Percentiles rank a stretch among this genome's conserved stretches.
Evolutionary conservation across 2,113 vertebrate species (phyloP).

Genomic region (Ceyx melanurus): DNA sequence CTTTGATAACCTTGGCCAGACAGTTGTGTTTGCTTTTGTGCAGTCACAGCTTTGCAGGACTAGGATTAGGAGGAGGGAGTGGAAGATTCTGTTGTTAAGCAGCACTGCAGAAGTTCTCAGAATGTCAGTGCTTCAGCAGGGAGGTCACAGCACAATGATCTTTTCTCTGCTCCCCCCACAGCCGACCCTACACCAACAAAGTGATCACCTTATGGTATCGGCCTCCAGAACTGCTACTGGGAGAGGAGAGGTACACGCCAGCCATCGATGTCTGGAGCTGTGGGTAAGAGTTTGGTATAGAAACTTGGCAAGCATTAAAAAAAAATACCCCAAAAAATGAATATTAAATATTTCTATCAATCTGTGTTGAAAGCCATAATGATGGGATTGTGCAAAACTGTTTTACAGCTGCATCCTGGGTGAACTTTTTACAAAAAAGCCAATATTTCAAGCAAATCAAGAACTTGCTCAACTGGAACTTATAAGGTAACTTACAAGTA

Average conservation of each 20-base stretch:
- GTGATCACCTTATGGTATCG: slow-evolving; percentile 87
- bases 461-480: slow-evolving; percentile 96
- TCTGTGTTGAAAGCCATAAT: neutral
- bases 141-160: neutral
- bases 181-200: slow-evolving; percentile 87
- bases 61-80: neutral
- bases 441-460: slow-evolving; percentile 98
- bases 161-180: slow-evolving; percentile 54
- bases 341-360: neutral
- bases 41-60: neutral
- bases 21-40: neutral
- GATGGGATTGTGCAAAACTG: slow-evolving; percentile 21
- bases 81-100: neutral
- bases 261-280: slow-evolving; percentile 89
- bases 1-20: neutral
- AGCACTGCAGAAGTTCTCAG: neutral
- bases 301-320: neutral
- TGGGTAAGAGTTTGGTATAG: slow-evolving; percentile 76
- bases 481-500: slow-evolving; percentile 85
- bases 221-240: slow-evolving; percentile 83
- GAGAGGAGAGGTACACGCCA: slow-evolving; percentile 85
- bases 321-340: neutral
- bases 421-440: slow-evolving; percentile 98
- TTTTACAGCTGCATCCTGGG: slow-evolving; percentile 93
- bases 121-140: neutral